Percentiles rank a stretch among this genome's conserved stretches.
Conservation (phyloP, 2,888 invertebrate genomes). For the Erynnis tages region DNA sequence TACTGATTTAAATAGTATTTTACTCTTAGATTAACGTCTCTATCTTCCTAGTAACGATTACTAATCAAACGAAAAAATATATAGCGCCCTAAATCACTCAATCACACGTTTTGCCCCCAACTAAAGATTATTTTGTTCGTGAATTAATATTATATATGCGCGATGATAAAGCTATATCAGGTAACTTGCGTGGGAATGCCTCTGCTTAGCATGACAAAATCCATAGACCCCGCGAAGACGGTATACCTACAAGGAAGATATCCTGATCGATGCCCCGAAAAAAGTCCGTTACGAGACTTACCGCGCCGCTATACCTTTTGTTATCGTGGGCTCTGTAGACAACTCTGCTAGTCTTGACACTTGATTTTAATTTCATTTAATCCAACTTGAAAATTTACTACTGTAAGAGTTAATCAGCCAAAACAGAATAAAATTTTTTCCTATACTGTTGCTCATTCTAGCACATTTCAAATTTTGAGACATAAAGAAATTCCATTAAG, state of each 20-base stretch:
- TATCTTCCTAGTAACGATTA: no score
- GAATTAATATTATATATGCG: conserved; percentile 3
- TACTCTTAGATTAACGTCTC: no score
- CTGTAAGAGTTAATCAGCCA: no score
- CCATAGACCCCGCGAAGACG: conserved; percentile 31
- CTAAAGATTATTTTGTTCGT: no score
- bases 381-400: not conserved
- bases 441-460: no score
- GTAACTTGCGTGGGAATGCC: conserved; percentile 61
- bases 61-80: no score
- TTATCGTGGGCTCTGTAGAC: conserved; percentile 45
- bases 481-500: no score
- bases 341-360: conserved; percentile 40
- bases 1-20: no score
- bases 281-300: conserved; percentile 69
- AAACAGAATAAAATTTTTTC: no score
- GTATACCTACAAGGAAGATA: conserved; percentile 56
- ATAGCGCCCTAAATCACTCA: no score
- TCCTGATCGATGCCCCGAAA: conserved; percentile 61
- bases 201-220: conserved; percentile 49
- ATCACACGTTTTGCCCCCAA: no score
- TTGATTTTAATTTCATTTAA: not conserved
- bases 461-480: no score
- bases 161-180: conserved; percentile 5
- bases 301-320: conserved; percentile 61